Base-by-base conservation (phyloP, 2,888 invertebrate genomes). In the Miltochrista miniata region DNA sequence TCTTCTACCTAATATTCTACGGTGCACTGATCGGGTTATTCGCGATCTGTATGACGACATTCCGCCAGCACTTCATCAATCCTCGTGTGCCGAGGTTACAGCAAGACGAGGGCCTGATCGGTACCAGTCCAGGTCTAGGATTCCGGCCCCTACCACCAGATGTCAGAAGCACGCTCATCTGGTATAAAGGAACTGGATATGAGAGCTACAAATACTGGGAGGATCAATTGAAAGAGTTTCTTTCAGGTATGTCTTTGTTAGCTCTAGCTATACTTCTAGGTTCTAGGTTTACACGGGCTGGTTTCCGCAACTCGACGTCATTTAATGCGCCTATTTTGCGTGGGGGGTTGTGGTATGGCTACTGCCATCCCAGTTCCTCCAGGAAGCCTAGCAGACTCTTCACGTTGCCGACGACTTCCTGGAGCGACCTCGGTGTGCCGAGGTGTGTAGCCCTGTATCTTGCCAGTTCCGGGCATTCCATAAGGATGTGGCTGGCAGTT, bases 1-100 rank as follows among this genome's bases (percentile, higher is more conserved):
- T 97, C 37, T 99, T 99, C 93, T 99, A 99, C 92, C 73, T 95
- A 56, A 93, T 98, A 73, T 99, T 99, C 93, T 99, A 98, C 83
- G 93, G 95, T 24, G 95, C 95, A 50, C 93, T 99, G 68, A 95
- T 95, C 34, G 96, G 97, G 0, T 93, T 99, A 74, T 98, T 98
- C 69, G 94, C 97, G 11, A 96, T 98, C 59, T 98, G 98, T 90
- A 95, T 98, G 93, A 96, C 95, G 92, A 96, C 96, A 45, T 99
- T 99, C 92, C 95, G 95, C 71, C 96, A 96, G 87, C 98, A 98
- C 10, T 92, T 98, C 73, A 92, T 98, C 69, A 97, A 98, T 82
- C 95, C 96, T 42, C 94, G 96, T 54, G 95, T 95, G 73, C 98
- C 98, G 0, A 95, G 96, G 64, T 96, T 97, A 94, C 96, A 95